Conservation (phyloP, 1,140 invertebrate species). For the Drosophila arizonae region DNA sequence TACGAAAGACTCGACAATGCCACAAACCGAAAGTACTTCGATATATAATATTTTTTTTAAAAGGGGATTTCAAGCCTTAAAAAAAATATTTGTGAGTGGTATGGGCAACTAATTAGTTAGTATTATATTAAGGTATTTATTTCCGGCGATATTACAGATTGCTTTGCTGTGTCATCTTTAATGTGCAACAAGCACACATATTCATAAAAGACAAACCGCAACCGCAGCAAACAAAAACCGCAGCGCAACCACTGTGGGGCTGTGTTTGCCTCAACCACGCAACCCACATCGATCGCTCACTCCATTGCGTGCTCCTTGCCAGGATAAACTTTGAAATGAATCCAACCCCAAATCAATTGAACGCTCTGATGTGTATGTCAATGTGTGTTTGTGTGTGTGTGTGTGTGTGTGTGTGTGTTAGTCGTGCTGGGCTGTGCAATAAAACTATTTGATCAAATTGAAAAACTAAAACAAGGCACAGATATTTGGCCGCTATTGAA, state of each 20-base stretch:
- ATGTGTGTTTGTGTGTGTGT: no score
- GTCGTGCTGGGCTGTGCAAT: conserved; percentile 15
- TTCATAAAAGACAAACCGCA: conserved; percentile 32
- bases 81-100: no score
- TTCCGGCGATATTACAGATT: not conserved
- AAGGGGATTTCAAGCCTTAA: no score
- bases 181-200: conserved; percentile 27
- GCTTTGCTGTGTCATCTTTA: not conserved
- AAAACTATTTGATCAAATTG: conserved; percentile 41
- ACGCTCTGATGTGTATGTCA: not conserved
- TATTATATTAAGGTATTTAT: conserved; percentile 6
- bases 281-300: not conserved
- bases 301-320: not conserved
- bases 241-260: conserved; percentile 16
- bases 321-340: conserved; percentile 24
- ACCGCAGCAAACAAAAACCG: conserved; percentile 33
- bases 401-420: no score
- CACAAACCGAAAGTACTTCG: no score
- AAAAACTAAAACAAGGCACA: conserved; percentile 34
- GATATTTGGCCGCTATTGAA: conserved; percentile 40
- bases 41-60: no score
- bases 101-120: not conserved
- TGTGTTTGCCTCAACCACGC: not conserved
- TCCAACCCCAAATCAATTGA: conserved; percentile 22
- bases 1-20: no score